Conservation (phyloP, 2,888 invertebrate genomes). For the Dicyrtomina minuta region DNA sequence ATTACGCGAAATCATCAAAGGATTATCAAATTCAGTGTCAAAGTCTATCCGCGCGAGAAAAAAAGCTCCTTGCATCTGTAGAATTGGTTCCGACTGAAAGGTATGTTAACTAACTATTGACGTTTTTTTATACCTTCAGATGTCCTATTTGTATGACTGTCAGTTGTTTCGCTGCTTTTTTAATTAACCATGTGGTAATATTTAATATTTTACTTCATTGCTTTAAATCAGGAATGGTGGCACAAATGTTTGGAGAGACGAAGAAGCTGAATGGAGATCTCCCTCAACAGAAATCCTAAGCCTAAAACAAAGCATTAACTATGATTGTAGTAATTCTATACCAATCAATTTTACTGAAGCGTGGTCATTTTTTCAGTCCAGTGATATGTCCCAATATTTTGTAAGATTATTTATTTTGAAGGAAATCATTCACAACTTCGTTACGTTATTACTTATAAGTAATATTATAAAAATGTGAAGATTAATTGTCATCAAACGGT, state of each 20-base stretch:
- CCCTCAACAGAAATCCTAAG: constrained; percentile 46
- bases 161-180: no score
- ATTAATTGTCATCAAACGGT: no score
- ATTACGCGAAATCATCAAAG: constrained; percentile 8
- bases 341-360: constrained; percentile 53
- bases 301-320: constrained; percentile 52
- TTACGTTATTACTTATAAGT: no score
- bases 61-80: constrained; percentile 46
- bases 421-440: no score
- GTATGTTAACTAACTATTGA: constrained; percentile 6
- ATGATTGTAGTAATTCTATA: constrained; percentile 52
- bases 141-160: neutral
- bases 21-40: constrained; percentile 6
- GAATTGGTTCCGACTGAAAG: constrained; percentile 35
- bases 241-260: constrained; percentile 3
- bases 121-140: neutral
- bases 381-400: constrained; percentile 49
- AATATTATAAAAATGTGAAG: no score
- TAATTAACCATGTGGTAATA: no score
- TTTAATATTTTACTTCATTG: no score
- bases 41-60: constrained; percentile 49
- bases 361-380: constrained; percentile 53
- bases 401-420: constrained; percentile 35
- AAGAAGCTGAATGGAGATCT: constrained; percentile 30
- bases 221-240: constrained; percentile 17